These are phyloP conservation scores for Amphiduros pacificus DNA, from an alignment of 2,888 invertebrate species.

Conservation along the genomic window DNA sequence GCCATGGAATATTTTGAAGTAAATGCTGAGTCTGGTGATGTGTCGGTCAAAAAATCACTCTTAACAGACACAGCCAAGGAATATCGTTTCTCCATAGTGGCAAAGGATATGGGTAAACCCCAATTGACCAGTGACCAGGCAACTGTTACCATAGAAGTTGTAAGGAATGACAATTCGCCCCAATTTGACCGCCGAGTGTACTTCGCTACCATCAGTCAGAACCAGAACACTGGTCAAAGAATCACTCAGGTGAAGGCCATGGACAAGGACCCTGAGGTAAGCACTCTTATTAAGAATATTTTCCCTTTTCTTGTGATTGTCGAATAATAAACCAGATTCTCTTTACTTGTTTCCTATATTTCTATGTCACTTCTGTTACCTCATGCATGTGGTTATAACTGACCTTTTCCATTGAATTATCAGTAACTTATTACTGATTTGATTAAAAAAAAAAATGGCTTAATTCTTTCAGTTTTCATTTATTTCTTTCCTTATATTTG, in stretches of 20 bases:
- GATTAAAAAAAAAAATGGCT: too few species aligned
- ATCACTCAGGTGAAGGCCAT: slow-evolving; percentile 38
- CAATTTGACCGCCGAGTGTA: slow-evolving; percentile 29
- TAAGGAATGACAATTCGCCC: slow-evolving; percentile 43
- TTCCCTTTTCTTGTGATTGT: too few species aligned
- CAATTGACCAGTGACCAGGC: slow-evolving; percentile 25
- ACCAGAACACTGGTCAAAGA: slow-evolving; percentile 32
- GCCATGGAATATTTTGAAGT: slow-evolving; percentile 41
- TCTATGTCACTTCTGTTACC: too few species aligned
- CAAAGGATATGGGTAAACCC: slow-evolving; percentile 25
- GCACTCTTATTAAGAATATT: too few species aligned
- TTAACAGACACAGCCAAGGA: slow-evolving; percentile 26
- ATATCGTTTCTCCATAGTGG: slow-evolving; percentile 32
- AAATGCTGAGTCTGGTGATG: slow-evolving; percentile 34
- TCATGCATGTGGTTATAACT: too few species aligned
- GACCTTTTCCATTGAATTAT: too few species aligned
- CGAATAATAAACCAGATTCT: too few species aligned
- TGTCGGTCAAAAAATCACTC: slow-evolving; percentile 35
- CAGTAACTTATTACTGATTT: too few species aligned
- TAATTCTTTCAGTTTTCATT: too few species aligned
- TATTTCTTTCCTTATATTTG: too few species aligned
- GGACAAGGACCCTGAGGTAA: slow-evolving; percentile 43
- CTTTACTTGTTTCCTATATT: too few species aligned
- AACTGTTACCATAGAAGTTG: slow-evolving; percentile 40
- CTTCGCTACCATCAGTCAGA: slow-evolving; percentile 28